Base-by-base conservation (phyloP, 2,797 vertebrate genomes). In the Buphagus erythrorhynchus region DNA sequence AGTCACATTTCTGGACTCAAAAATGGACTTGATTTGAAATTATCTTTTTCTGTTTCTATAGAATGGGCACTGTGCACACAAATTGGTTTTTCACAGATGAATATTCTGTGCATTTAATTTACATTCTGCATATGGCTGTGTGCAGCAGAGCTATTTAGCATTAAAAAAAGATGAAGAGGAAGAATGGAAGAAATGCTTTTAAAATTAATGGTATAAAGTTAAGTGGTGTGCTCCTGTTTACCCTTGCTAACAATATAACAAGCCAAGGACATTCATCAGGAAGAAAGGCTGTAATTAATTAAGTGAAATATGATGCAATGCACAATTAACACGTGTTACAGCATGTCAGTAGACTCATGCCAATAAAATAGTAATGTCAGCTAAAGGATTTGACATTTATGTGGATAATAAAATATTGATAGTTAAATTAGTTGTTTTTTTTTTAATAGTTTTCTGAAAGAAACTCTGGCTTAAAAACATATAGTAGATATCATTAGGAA, bases 301-400 rank as follows among this genome's bases (percentile, higher is more conserved):
- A 93, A 78, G 79, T 62, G 62, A 76, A 91, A 83, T 88, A 48
- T 68, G 92, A 48, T 71, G 62, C 61, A 93, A 13, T 48, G 46
- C 54, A 33, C 95, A 91, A 88, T 93, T 91, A 97, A 92, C 68
- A 67, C 38, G 45, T 92, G 69, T 82, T 91, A 74, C 61, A 83
- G 48, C 88, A 72, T 76, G 69, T 87, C 85, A 75, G 48, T 72
- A 85, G 72, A 61, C n/a, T 62, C 77, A 49, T 82, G 61, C 28
- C 40, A 92, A 88, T 81, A 83, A 86, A 93, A 73, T 5, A 67
- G 49, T 58, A 87, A 68, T 82, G 71, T 62, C 88, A 16, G 7
- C 43, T 55, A 81, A 80, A 80, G 15, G 43, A 51, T 72, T 89
- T 86, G 65, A 86, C 22, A 38, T 89, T 90, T 80, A 80, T 81